Percentiles rank a stretch among this genome's conserved stretches.
Conservation (phyloP, 2,888 invertebrate species). For the Caenorhabditis virilis region DNA sequence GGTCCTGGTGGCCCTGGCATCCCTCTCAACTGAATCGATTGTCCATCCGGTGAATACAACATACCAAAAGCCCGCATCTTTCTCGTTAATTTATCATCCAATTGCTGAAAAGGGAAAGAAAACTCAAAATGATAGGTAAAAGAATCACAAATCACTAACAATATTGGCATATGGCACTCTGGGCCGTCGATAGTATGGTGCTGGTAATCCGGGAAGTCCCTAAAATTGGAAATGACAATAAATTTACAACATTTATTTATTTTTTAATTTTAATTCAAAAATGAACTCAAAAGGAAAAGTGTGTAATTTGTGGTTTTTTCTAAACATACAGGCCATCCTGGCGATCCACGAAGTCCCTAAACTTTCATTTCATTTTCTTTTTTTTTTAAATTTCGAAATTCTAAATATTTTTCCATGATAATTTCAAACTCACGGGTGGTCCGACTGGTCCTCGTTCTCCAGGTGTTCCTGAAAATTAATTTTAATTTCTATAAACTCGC, state of each 20-base stretch:
- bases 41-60: conserved; percentile 65
- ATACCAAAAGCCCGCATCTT: conserved; percentile 64
- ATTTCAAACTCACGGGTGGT: conserved; percentile 51
- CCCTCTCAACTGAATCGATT: conserved; percentile 62
- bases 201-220: conserved; percentile 44
- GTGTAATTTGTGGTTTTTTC: neutral
- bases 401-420: conserved; percentile 3
- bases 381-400: conserved; percentile 1
- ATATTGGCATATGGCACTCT: conserved; percentile 30
- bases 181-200: conserved; percentile 39
- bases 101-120: conserved; percentile 19
- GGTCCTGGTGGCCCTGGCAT: conserved; percentile 65
- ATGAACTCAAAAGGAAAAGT: neutral
- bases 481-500: neutral
- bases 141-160: conserved; percentile 11
- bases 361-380: conserved; percentile 5
- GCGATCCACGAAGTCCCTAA: conserved; percentile 51
- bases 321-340: conserved; percentile 37
- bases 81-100: conserved; percentile 40
- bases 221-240: conserved; percentile 15
- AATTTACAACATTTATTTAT: neutral
- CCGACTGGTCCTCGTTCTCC: conserved; percentile 57
- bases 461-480: conserved; percentile 52
- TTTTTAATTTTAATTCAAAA: neutral
- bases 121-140: conserved; percentile 6